Evolutionary conservation across 2,797 vertebrate species (phyloP).

Genomic region (Notolepis coatsorum): DNA sequence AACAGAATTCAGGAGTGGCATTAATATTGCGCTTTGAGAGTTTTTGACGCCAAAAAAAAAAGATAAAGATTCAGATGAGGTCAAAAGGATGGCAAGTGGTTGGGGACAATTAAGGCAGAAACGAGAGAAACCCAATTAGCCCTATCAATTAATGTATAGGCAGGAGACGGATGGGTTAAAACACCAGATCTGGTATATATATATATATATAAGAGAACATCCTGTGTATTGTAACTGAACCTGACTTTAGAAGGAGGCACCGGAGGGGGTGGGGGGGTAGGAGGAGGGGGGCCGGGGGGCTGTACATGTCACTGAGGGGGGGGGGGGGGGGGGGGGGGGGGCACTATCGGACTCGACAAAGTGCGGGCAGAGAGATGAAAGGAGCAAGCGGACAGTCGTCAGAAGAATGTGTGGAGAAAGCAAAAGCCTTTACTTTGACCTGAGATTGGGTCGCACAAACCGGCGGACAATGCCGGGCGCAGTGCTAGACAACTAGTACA

Average conservation of each 20-base stretch:
- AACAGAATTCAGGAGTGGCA: slow-evolving; percentile 37
- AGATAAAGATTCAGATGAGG: neutral
- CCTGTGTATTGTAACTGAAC: slow-evolving; percentile 40
- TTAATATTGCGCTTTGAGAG: slow-evolving; percentile 35
- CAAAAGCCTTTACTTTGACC: slow-evolving; percentile 82
- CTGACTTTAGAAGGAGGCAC: slow-evolving; percentile 65
- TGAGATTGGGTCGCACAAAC: slow-evolving; percentile 83
- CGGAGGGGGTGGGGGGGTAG: slow-evolving; percentile 1
- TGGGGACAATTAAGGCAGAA: slow-evolving; percentile 74
- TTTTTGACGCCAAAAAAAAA: slow-evolving; percentile 10
- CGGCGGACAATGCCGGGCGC: slow-evolving; percentile 68
- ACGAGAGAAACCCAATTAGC: slow-evolving; percentile 68
- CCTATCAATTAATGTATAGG: slow-evolving; percentile 65
- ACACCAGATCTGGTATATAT: slow-evolving; percentile 57
- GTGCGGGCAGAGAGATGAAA: slow-evolving; percentile 21
- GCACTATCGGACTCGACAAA: slow-evolving; percentile 5
- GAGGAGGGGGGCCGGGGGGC: neutral
- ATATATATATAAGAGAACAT: slow-evolving; percentile 49
- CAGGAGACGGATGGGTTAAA: slow-evolving; percentile 65
- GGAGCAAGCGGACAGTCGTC: slow-evolving; percentile 55
- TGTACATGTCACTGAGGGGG: slow-evolving; percentile 16
- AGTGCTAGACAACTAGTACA: slow-evolving; percentile 75
- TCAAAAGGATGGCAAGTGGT: slow-evolving; percentile 42
- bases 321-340: neutral
- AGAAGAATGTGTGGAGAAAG: slow-evolving; percentile 75